Conservation (phyloP, 2,113 vertebrate species). For the Chaetura pelagica region DNA sequence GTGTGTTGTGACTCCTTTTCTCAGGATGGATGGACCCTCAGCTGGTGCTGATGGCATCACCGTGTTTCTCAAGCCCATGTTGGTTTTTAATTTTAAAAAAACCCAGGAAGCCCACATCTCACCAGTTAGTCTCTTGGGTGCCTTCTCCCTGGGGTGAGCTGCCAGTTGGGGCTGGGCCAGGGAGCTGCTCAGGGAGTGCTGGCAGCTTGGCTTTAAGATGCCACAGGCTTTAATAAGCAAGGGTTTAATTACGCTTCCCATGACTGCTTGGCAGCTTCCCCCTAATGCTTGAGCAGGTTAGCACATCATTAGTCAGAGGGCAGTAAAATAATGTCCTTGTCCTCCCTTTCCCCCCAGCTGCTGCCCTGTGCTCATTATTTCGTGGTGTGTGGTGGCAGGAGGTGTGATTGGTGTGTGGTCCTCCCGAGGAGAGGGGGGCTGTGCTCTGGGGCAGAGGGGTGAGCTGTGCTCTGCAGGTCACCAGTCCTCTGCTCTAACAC, state of each 20-base stretch:
- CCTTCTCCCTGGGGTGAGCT: background rate
- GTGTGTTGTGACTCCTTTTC: background rate
- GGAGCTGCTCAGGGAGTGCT: background rate
- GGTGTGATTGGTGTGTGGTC: background rate
- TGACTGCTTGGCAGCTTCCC: background rate
- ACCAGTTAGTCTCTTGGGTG: accelerated
- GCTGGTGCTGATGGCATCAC: background rate
- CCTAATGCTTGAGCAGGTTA: background rate
- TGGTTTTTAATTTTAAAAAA: background rate
- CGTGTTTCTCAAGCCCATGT: accelerated
- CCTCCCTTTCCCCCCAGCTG: background rate
- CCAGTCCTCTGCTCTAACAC: background rate
- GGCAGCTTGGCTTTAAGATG: background rate
- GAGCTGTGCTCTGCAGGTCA: background rate
- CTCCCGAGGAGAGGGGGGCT: background rate
- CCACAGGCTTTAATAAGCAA: background rate
- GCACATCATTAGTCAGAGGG: background rate
- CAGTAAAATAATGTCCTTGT: background rate
- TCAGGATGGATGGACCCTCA: background rate
- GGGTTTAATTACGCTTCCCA: constrained; percentile 18
- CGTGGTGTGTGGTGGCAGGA: accelerated
- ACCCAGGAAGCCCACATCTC: background rate
- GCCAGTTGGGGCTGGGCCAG: background rate
- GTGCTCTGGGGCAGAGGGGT: background rate
- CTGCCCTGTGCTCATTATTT: background rate